Evolutionary conservation across 53 echinoderm and acorn worm species (phyloP).

Genomic region (Hippasteria phrygiana): DNA sequence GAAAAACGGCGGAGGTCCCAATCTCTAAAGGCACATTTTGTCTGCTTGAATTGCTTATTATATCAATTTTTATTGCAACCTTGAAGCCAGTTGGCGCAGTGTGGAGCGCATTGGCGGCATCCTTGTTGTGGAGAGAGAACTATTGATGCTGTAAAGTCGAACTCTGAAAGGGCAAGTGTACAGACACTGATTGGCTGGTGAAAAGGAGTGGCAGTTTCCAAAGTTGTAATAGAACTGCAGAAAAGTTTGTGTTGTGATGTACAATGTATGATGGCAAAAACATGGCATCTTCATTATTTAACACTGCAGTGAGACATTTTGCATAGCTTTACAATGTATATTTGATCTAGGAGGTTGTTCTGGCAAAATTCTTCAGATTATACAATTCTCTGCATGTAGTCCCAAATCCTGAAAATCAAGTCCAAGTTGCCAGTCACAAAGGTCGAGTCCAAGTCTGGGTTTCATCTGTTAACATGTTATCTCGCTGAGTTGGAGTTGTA

Average conservation of each 20-base stretch:
- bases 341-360: too few relatives aligned
- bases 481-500: too few relatives aligned
- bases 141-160: slow-evolving; percentile 12
- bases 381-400: too few relatives aligned
- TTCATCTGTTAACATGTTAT: too few relatives aligned
- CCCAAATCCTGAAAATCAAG: too few relatives aligned
- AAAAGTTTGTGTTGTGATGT: not conserved
- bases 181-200: not conserved
- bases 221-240: not conserved
- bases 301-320: too few relatives aligned
- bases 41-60: slow-evolving; percentile 67
- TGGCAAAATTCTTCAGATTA: too few relatives aligned
- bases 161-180: slow-evolving; percentile 27
- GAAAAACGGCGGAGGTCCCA: slow-evolving; percentile 61
- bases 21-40: slow-evolving; percentile 71
- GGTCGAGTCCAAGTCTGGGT: too few relatives aligned
- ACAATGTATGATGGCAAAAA: too few relatives aligned
- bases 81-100: slow-evolving; percentile 41
- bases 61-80: slow-evolving; percentile 70
- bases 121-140: slow-evolving; percentile 35
- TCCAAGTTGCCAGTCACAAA: too few relatives aligned
- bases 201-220: not conserved
- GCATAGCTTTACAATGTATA: too few relatives aligned
- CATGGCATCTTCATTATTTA: too few relatives aligned
- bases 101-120: slow-evolving; percentile 35